Evolutionary conservation across 2,888 invertebrate species (phyloP).

Genomic region (Torymus tubicola): DNA sequence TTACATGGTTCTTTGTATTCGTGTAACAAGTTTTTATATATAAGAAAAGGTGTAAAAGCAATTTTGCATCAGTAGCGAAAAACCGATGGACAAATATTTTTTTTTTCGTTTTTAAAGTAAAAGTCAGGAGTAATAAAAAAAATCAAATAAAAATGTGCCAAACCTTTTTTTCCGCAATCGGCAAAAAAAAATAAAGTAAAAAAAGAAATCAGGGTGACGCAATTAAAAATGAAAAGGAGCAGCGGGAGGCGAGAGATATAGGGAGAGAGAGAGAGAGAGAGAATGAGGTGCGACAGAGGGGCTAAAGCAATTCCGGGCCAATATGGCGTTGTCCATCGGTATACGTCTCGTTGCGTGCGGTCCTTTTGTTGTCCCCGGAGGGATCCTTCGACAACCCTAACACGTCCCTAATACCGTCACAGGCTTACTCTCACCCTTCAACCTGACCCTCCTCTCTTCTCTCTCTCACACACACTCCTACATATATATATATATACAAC

Average conservation of each 20-base stretch:
- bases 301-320: constrained; percentile 65
- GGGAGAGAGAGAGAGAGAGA: background rate
- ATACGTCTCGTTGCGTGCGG: constrained; percentile 72
- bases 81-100: too few relatives aligned
- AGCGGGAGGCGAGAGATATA: background rate
- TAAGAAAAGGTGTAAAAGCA: too few relatives aligned
- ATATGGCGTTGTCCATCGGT: constrained; percentile 71
- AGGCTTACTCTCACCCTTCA: constrained; percentile 61
- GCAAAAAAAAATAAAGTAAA: background rate
- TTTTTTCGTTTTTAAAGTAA: too few relatives aligned
- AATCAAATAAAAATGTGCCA: too few relatives aligned
- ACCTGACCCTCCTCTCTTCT: constrained; percentile 55
- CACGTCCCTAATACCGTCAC: constrained; percentile 74
- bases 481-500: background rate
- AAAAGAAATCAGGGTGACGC: background rate
- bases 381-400: constrained; percentile 73
- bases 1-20: too few relatives aligned
- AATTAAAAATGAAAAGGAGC: background rate
- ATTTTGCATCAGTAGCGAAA: too few relatives aligned
- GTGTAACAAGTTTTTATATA: too few relatives aligned
- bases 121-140: too few relatives aligned
- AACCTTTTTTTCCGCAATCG: too few relatives aligned
- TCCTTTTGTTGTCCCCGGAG: constrained; percentile 73
- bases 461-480: constrained; percentile 3
- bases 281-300: background rate